Conservation (phyloP, 2,113 vertebrate species). For the Hyperopisus bebe region DNA sequence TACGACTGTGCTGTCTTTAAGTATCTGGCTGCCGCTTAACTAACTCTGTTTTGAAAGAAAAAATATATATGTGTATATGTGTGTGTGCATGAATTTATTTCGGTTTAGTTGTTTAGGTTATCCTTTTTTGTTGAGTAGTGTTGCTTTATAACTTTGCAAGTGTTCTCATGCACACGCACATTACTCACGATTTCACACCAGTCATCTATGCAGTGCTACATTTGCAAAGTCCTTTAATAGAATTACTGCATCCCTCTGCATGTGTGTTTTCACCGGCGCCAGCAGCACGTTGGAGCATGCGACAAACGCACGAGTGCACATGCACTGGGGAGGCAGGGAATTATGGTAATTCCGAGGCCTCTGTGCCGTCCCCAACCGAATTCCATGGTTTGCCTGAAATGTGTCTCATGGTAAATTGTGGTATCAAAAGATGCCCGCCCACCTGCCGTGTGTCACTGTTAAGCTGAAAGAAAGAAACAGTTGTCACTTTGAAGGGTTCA, state of each 20-base stretch:
- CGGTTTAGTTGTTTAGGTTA: not conserved
- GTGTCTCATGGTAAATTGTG: slow-evolving; percentile 26
- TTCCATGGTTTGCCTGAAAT: slow-evolving; percentile 26
- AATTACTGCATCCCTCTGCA: not conserved
- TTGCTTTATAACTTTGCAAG: not conserved
- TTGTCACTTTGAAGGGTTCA: slow-evolving; percentile 15
- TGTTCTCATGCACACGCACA: not conserved
- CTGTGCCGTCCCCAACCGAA: slow-evolving; percentile 3
- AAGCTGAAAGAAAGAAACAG: not conserved
- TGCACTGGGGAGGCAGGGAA: not conserved
- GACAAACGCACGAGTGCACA: not conserved
- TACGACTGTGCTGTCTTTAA: not conserved
- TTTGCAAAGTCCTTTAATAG: not conserved
- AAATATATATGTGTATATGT: not conserved
- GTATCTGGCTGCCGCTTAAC: not conserved
- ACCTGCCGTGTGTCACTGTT: slow-evolving; percentile 11
- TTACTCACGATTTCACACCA: not conserved
- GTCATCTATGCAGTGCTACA: not conserved
- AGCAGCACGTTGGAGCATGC: not conserved
- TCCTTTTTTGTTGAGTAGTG: not conserved
- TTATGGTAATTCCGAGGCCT: not conserved
- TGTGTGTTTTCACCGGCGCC: not conserved
- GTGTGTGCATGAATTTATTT: not conserved
- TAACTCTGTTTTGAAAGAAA: not conserved
- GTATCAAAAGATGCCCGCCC: slow-evolving; percentile 16